phyloP scores from a whole-genome alignment of 2,797 vertebrate genomes.

The Lepus townsendii region DNA sequence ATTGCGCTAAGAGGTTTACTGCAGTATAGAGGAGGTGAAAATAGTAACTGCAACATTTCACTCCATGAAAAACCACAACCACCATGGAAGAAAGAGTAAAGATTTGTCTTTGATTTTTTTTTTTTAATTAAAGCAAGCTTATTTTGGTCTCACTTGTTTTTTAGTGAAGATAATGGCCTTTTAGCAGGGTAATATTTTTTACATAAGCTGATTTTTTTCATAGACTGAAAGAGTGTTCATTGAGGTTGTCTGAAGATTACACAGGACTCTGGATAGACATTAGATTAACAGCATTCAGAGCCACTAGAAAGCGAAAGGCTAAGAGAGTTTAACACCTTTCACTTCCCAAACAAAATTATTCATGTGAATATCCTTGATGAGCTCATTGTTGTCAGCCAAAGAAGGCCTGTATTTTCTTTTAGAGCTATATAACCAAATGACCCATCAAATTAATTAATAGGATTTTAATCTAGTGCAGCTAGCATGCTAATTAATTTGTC shows the following conservation, averaged over 20 bases:
- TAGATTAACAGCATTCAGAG: neutral
- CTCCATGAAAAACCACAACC: neutral
- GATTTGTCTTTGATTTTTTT: neutral
- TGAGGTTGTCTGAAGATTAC: slow-evolving; percentile 18
- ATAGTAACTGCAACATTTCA: neutral
- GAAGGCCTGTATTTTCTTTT: slow-evolving; percentile 56
- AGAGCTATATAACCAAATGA: slow-evolving; percentile 70
- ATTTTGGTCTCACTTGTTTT: neutral
- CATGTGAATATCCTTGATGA: slow-evolving; percentile 46
- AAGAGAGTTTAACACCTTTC: slow-evolving; percentile 42
- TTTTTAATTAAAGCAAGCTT: neutral
- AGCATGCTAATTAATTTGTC: slow-evolving; percentile 79
- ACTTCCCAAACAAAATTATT: slow-evolving; percentile 39
- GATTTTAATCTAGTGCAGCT: slow-evolving; percentile 74
- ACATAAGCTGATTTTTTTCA: slow-evolving; percentile 15
- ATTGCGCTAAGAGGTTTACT: slow-evolving; percentile 24
- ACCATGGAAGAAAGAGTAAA: neutral
- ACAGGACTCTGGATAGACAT: neutral
- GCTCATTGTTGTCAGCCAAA: slow-evolving; percentile 54
- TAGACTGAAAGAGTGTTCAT: neutral
- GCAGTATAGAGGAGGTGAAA: slow-evolving; percentile 29
- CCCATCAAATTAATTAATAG: slow-evolving; percentile 80
- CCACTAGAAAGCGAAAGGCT: neutral
- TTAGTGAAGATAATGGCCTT: neutral
- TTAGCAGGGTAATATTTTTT: neutral